phyloP scores from a whole-genome alignment of 2,888 invertebrate genomes.

The Microchrysa polita region DNA sequence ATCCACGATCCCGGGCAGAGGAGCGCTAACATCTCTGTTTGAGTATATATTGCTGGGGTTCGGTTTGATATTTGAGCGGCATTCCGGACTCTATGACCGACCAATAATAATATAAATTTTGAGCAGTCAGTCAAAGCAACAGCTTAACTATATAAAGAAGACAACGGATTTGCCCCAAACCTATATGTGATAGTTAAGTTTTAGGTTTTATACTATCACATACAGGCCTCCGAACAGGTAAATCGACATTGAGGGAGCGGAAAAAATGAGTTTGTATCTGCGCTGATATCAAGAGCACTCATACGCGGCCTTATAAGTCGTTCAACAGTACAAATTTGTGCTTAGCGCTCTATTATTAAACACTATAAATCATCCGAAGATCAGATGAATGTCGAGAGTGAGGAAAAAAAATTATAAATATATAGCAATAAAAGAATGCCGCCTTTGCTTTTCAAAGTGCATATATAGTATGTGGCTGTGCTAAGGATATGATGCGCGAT shows the following conservation, averaged over 20 bases:
- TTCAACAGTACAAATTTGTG: slow-evolving; percentile 37
- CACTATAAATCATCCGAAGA: slow-evolving; percentile 48
- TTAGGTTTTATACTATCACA: background rate
- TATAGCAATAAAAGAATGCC: slow-evolving; percentile 40
- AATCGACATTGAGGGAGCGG: background rate
- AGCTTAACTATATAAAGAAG: slow-evolving; percentile 36
- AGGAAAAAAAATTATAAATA: slow-evolving; percentile 45
- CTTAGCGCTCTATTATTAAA: slow-evolving; percentile 49
- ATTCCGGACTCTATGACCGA: slow-evolving; percentile 10
- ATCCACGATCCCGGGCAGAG: background rate
- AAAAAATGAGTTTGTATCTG: background rate
- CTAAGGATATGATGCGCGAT: slow-evolving; percentile 13
- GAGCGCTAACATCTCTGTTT: background rate
- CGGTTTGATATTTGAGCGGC: background rate
- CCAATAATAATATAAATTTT: slow-evolving; percentile 20
- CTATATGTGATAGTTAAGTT: too few relatives aligned
- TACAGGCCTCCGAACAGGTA: background rate
- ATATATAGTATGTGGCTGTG: background rate
- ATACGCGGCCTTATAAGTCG: slow-evolving; percentile 10
- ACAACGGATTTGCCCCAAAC: background rate
- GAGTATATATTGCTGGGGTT: too few relatives aligned
- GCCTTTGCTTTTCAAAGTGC: background rate
- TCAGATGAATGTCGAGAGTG: slow-evolving; percentile 46
- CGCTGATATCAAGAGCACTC: background rate
- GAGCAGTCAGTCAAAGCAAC: slow-evolving; percentile 44